Evolutionary conservation across 2,888 invertebrate genomes (phyloP).

Genomic region (Abrostola triplasia): DNA sequence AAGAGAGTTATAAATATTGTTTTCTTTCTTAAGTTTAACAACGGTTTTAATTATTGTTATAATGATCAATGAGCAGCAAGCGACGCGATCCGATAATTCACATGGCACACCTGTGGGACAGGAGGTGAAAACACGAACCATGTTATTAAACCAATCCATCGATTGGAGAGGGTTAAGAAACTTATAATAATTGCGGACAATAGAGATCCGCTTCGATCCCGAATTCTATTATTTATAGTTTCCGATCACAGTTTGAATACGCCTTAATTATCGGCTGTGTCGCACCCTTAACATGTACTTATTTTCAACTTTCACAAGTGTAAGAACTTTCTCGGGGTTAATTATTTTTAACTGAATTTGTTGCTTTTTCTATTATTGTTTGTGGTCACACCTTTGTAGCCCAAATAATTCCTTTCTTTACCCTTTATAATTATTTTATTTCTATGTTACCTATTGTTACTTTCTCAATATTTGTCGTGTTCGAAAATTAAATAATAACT

Average conservation of each 20-base stretch:
- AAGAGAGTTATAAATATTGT: too few relatives aligned
- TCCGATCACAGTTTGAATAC: slow-evolving; percentile 87
- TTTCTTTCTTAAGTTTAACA: too few relatives aligned
- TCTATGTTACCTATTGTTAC: slow-evolving; percentile 12
- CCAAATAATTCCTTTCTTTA: slow-evolving; percentile 17
- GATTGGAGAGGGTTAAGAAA: slow-evolving; percentile 85
- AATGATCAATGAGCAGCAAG: slow-evolving; percentile 20
- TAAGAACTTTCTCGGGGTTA: slow-evolving; percentile 71
- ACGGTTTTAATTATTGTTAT: slow-evolving; percentile 1
- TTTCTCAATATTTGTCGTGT: slow-evolving; percentile 3
- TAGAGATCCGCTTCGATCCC: slow-evolving; percentile 86
- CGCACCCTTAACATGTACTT: slow-evolving; percentile 77
- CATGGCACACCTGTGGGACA: slow-evolving; percentile 78
- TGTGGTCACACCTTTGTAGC: slow-evolving; percentile 24
- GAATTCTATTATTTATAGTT: slow-evolving; percentile 87
- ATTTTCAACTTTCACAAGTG: slow-evolving; percentile 76
- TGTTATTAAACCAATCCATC: slow-evolving; percentile 86
- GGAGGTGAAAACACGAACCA: slow-evolving; percentile 76
- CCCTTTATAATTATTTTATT: slow-evolving; percentile 9
- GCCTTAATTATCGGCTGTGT: slow-evolving; percentile 87
- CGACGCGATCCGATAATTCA: slow-evolving; percentile 46
- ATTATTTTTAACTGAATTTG: slow-evolving; percentile 64
- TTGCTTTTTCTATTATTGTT: slow-evolving; percentile 35
- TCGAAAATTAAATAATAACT: not conserved
- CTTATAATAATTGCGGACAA: slow-evolving; percentile 84